A percentile compares a stretch with the other conserved stretches of the same genome.
Evolutionary conservation across 2,888 invertebrate genomes (phyloP).

Genomic region (Phytoseiulus persimilis): DNA sequence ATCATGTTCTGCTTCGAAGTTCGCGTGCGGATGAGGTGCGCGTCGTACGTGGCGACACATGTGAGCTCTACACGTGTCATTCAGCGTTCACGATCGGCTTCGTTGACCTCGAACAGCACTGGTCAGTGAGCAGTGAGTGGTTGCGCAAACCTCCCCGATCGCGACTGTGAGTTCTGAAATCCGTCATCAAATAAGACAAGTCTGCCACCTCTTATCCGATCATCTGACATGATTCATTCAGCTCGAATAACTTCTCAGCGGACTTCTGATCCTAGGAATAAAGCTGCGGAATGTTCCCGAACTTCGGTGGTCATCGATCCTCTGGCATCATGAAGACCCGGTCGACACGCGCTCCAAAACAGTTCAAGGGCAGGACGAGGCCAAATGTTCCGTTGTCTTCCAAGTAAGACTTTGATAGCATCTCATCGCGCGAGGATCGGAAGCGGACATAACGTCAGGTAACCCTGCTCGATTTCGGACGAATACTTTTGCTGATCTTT

Average conservation of each 20-base stretch:
- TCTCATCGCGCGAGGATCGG: too few species aligned
- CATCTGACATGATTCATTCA: too few species aligned
- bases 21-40: neutral
- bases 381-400: slow-evolving; percentile 26
- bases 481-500: too few species aligned
- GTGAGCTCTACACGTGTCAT: neutral
- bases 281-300: neutral
- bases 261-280: neutral
- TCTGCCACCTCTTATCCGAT: too few species aligned
- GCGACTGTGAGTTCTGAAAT: neutral
- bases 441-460: too few species aligned
- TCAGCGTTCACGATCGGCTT: neutral
- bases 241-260: too few species aligned
- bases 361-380: slow-evolving; percentile 15
- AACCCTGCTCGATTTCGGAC: too few species aligned
- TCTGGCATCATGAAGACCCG: neutral
- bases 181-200: neutral
- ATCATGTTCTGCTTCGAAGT: neutral
- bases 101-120: neutral
- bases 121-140: neutral
- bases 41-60: neutral
- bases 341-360: neutral
- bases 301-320: neutral
- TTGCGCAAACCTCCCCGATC: neutral
- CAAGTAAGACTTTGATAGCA: neutral